phyloP scores from a whole-genome alignment of 2,797 vertebrate species.

The Hippocampus kuda region DNA sequence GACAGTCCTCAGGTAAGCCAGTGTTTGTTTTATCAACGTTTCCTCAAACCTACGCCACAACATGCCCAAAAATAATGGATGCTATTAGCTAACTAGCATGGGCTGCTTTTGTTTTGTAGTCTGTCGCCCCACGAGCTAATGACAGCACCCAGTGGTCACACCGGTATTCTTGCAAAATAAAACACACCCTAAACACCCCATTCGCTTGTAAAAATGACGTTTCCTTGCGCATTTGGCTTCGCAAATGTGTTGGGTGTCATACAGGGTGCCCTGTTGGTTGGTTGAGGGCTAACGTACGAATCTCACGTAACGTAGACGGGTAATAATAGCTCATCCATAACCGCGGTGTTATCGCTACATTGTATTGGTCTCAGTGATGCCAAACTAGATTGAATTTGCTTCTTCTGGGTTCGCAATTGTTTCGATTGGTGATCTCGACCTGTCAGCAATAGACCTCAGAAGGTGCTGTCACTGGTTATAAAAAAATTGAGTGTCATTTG shows the following conservation, averaged over 20 bases:
- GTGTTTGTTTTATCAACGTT: neutral
- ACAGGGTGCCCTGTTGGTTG: neutral
- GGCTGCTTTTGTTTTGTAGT: conserved; percentile 20
- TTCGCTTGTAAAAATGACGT: neutral
- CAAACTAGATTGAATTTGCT: conserved; percentile 26
- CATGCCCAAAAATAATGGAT: neutral
- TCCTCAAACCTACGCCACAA: neutral
- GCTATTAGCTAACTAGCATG: conserved; percentile 20
- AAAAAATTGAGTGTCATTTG: neutral
- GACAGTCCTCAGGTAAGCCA: conserved; percentile 92
- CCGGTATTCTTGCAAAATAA: conserved; percentile 8
- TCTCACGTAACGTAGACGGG: neutral
- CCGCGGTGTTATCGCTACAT: neutral
- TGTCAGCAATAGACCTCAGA: neutral
- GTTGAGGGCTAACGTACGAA: neutral
- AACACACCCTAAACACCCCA: neutral
- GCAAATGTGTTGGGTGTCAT: neutral
- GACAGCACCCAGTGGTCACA: conserved; percentile 43
- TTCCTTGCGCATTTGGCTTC: neutral
- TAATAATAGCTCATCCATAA: conserved; percentile 3
- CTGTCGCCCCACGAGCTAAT: conserved; percentile 33
- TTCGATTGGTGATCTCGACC: conserved; percentile 29
- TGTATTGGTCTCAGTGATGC: conserved; percentile 1
- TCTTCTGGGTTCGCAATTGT: conserved; percentile 33
- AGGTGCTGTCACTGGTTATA: neutral